A percentile compares a stretch with the other conserved stretches of the same genome.
Evolutionary conservation across 2,113 vertebrate genomes (phyloP).

Genomic region (Panurus biarmicus): DNA sequence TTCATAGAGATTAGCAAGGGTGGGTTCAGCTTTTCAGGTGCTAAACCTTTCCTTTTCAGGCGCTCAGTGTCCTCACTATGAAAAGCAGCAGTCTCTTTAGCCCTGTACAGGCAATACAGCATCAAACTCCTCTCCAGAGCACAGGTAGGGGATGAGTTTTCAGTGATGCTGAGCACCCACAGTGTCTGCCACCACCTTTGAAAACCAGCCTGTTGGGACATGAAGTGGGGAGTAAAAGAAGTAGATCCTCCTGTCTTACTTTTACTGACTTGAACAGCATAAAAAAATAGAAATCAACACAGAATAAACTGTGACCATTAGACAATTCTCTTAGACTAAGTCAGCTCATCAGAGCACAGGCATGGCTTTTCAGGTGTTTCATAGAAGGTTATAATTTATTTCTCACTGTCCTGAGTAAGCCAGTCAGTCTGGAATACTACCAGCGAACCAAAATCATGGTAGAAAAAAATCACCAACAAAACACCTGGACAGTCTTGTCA

Average conservation of each 20-base stretch:
- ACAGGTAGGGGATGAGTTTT: background rate
- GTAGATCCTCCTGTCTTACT: background rate
- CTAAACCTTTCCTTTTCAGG: too few species aligned
- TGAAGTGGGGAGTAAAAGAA: background rate
- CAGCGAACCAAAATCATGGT: background rate
- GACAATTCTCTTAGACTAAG: background rate
- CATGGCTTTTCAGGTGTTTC: background rate
- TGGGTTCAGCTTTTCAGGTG: background rate
- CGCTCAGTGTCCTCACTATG: background rate
- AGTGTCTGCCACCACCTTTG: background rate
- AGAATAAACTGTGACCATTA: background rate
- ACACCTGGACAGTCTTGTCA: background rate
- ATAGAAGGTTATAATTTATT: background rate
- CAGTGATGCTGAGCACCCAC: background rate
- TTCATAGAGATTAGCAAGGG: background rate
- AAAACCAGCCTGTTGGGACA: background rate
- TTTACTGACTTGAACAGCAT: background rate
- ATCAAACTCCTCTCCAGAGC: background rate
- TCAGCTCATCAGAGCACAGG: background rate
- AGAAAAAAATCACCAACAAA: background rate
- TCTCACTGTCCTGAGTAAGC: background rate
- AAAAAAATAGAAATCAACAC: background rate
- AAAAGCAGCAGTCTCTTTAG: background rate
- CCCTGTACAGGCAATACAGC: accelerated
- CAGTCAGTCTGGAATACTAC: background rate